These are phyloP conservation scores for Myoxocephalus aenaeus DNA, from an alignment of 2,797 vertebrate genomes.

Conservation along the genomic window DNA sequence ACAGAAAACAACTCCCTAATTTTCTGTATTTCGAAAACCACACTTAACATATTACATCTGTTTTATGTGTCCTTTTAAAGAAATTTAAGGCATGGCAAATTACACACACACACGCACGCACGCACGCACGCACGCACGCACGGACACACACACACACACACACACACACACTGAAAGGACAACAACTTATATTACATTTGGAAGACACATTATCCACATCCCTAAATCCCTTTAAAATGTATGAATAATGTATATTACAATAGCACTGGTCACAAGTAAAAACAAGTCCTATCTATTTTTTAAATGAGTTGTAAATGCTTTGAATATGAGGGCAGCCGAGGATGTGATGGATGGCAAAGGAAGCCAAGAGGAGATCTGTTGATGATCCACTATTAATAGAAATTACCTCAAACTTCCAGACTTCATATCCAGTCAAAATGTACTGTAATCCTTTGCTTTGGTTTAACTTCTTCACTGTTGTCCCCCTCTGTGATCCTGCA, in stretches of 20 bases:
- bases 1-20: conserved; percentile 10
- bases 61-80: background rate
- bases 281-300: conserved; percentile 29
- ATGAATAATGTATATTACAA: conserved; percentile 27
- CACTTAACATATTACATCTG: conserved; percentile 7
- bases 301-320: conserved; percentile 47
- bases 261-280: conserved; percentile 37
- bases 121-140: background rate
- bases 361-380: conserved; percentile 55
- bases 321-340: conserved; percentile 42
- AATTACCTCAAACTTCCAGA: conserved; percentile 65
- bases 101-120: background rate
- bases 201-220: conserved; percentile 41
- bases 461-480: conserved; percentile 75
- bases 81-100: conserved; percentile 10
- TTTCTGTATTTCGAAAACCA: conserved; percentile 1
- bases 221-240: conserved; percentile 49
- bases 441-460: conserved; percentile 63
- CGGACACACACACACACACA: too few species aligned
- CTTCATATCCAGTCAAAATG: conserved; percentile 58
- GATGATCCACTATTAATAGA: conserved; percentile 71
- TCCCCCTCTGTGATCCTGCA: conserved; percentile 71
- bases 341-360: conserved; percentile 57
- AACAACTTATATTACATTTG: conserved; percentile 23
- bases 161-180: background rate